These are phyloP conservation scores for Lepilemur septentrionalis DNA, from an alignment of 2,797 vertebrate species.

Conservation along the genomic window DNA sequence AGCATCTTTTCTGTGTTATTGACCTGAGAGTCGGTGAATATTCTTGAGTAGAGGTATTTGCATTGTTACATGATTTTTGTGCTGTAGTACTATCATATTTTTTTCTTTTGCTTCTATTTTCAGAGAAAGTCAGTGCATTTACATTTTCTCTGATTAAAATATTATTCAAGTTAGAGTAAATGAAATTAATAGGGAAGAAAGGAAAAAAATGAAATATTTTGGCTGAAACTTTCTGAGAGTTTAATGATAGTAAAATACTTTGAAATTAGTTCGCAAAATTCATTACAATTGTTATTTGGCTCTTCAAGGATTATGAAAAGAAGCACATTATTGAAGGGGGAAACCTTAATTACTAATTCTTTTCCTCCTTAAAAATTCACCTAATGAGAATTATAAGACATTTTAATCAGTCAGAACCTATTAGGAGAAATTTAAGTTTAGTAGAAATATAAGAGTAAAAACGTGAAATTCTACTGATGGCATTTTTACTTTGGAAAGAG, in stretches of 20 bases:
- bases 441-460: neutral
- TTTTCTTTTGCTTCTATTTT: constrained; percentile 36
- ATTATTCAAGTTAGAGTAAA: neutral
- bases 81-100: neutral
- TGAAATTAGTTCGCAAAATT: neutral
- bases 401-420: constrained; percentile 23
- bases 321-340: neutral
- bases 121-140: neutral
- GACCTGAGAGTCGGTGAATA: neutral
- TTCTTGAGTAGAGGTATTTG: neutral
- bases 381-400: neutral
- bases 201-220: neutral
- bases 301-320: neutral
- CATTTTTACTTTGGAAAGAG: constrained; percentile 6
- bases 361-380: constrained; percentile 26
- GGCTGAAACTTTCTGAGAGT: neutral
- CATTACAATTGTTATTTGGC: constrained; percentile 26
- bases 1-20: neutral
- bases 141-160: constrained; percentile 22
- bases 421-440: constrained; percentile 13
- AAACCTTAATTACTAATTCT: constrained; percentile 22
- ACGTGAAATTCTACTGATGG: neutral
- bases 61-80: neutral
- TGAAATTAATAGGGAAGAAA: neutral
- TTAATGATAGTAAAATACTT: constrained; percentile 36